These are phyloP conservation scores for Notodonta dromedarius DNA, from an alignment of 2,888 invertebrate genomes.

Conservation along the genomic window DNA sequence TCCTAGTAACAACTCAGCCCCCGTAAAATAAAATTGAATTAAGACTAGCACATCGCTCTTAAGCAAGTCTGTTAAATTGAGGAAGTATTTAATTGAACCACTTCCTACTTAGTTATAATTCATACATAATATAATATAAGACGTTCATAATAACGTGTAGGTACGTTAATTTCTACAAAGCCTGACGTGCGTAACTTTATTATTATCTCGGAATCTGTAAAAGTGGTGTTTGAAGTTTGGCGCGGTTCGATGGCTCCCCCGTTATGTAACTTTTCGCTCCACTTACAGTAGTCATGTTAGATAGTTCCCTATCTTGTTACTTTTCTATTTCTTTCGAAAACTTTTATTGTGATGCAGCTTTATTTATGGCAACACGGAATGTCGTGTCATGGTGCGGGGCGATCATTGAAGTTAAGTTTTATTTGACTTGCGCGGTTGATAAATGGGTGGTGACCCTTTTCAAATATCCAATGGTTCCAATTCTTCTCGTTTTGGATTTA, in stretches of 20 bases:
- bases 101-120: constrained; percentile 28
- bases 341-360: constrained; percentile 12
- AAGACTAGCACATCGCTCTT: constrained; percentile 10
- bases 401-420: neutral
- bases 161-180: constrained; percentile 25
- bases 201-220: constrained; percentile 30
- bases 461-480: too few relatives aligned
- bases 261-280: constrained; percentile 32
- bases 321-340: constrained; percentile 29
- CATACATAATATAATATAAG: constrained; percentile 20
- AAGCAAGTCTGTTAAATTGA: constrained; percentile 18
- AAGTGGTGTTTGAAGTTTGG: constrained; percentile 20
- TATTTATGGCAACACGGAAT: neutral
- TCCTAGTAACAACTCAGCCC: constrained; percentile 9
- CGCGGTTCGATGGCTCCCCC: constrained; percentile 28
- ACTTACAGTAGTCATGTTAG: constrained; percentile 26
- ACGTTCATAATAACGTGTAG: constrained; percentile 15
- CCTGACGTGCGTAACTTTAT: constrained; percentile 26
- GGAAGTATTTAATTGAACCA: constrained; percentile 34
- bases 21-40: constrained; percentile 22
- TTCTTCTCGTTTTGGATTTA: too few relatives aligned
- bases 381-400: neutral
- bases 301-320: constrained; percentile 22
- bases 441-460: too few relatives aligned
- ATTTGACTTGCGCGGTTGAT: neutral